Evolutionary conservation across 1,140 invertebrate genomes (phyloP).

Genomic region (Branchinecta lindahli): DNA sequence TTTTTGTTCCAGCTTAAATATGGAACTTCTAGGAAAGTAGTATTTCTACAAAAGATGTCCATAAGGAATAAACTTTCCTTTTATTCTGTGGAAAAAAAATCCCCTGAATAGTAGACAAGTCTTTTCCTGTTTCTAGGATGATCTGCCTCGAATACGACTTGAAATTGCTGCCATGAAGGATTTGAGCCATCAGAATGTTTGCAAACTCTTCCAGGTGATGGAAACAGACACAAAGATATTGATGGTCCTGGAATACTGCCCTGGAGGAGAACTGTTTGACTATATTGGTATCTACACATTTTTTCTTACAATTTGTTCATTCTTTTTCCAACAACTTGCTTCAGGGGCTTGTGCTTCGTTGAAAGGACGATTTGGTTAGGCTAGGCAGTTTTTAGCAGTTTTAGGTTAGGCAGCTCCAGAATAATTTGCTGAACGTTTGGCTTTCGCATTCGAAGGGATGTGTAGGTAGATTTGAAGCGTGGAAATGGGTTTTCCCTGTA

Average conservation of each 20-base stretch:
- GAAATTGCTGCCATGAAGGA: slow-evolving; percentile 67
- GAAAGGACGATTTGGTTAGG: not conserved
- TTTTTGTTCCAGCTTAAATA: no score
- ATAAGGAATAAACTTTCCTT: no score
- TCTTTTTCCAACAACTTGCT: slow-evolving; percentile 15
- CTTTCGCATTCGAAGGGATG: no score
- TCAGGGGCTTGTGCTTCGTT: not conserved
- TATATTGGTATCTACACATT: slow-evolving; percentile 45
- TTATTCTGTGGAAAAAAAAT: no score
- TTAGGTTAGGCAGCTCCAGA: no score
- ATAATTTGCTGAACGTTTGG: no score
- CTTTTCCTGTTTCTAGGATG: slow-evolving; percentile 40
- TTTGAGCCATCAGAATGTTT: slow-evolving; percentile 64
- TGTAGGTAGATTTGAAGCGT: no score
- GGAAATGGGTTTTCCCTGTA: no score
- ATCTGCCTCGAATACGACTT: slow-evolving; percentile 55
- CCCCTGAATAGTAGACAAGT: not conserved
- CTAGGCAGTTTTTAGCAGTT: no score
- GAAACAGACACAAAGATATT: slow-evolving; percentile 54
- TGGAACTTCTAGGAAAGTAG: no score
- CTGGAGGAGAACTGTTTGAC: slow-evolving; percentile 68
- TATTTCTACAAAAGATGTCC: no score
- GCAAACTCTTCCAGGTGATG: slow-evolving; percentile 63
- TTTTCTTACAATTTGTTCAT: slow-evolving; percentile 19
- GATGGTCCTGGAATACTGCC: slow-evolving; percentile 63